Evolutionary conservation across 2,797 vertebrate genomes (phyloP), one percentile per base, ranked within the genome.

Genomic region (Melanogrammus aeglefinus): DNA sequence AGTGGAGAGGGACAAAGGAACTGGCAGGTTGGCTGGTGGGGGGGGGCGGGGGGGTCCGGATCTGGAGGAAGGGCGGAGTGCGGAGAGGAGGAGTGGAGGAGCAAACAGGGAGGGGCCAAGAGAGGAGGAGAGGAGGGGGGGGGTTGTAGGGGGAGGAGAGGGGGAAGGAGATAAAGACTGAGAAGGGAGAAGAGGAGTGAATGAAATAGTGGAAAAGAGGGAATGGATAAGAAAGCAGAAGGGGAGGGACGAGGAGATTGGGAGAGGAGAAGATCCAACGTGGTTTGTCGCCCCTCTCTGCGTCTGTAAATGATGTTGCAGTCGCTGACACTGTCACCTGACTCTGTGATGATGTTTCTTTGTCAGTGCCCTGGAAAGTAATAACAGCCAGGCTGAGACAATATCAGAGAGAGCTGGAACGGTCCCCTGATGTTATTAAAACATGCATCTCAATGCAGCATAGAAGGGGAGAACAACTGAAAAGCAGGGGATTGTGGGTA

Each of bases 31-130:
- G n/a, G 8, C 24, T 10, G n/a, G 66, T 0, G 66, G 6, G n/a
- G 66, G 3, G 66, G 21, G 3, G 0, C n/a, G n/a, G 24, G 63
- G 41, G 13, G 47, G 47, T 18, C 16, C n/a, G 47, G 47, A 21
- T 57, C 16, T 21, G 3, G 47, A 29, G 27, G 69, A 33, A 1
- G 33, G 69, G 31, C 41, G 29, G 69, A 33, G 27, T 71, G 27
- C 3, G 16, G 31, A 33, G 69, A 71, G 69, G 69, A 33, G 57
- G 69, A 33, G 69, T 16, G 27, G 29, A 33, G 31, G 69, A 10
- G 69, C 31, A 71, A 71, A 29, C 69, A 71, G 69, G 69, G 69
- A 8, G 57, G 57, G 24, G 57, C 57, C 57, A 63, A 63, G 51
- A 21, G 51, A 5, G 51, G 18, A 57, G 51, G 51, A 57, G 18